Conservation (phyloP, 2,797 vertebrate genomes). For the Phylloscopus collybita region DNA sequence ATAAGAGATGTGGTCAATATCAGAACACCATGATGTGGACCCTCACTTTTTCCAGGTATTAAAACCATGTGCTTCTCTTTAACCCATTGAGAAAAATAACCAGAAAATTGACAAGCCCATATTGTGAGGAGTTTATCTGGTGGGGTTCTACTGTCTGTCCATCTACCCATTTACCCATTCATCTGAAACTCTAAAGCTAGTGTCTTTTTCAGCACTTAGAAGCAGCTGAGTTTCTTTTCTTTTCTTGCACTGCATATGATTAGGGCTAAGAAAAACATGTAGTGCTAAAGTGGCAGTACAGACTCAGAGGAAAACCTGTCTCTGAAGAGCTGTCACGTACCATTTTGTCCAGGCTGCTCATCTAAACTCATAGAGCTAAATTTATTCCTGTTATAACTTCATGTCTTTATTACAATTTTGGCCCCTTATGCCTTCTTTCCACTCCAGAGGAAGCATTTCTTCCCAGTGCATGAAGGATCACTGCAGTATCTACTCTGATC, state of each 20-base stretch:
- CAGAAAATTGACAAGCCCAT: background rate
- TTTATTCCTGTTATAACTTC: slow-evolving; percentile 65
- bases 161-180: slow-evolving; percentile 45
- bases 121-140: background rate
- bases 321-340: slow-evolving; percentile 69
- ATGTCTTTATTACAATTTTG: slow-evolving; percentile 61
- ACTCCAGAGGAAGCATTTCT: slow-evolving; percentile 39
- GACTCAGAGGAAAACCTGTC: slow-evolving; percentile 72
- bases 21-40: background rate
- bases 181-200: slow-evolving; percentile 33
- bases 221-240: slow-evolving; percentile 64
- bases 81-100: background rate
- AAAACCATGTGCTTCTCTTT: background rate
- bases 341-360: slow-evolving; percentile 73
- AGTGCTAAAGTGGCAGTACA: slow-evolving; percentile 71
- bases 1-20: background rate
- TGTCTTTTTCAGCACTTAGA: slow-evolving; percentile 53
- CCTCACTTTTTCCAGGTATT: background rate
- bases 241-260: slow-evolving; percentile 72
- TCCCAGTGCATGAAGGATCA: background rate
- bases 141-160: background rate
- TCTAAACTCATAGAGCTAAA: slow-evolving; percentile 67
- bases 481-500: background rate
- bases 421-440: slow-evolving; percentile 58
- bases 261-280: slow-evolving; percentile 74